Conservation (phyloP, 1,140 invertebrate species). For the Apis dorsata region DNA sequence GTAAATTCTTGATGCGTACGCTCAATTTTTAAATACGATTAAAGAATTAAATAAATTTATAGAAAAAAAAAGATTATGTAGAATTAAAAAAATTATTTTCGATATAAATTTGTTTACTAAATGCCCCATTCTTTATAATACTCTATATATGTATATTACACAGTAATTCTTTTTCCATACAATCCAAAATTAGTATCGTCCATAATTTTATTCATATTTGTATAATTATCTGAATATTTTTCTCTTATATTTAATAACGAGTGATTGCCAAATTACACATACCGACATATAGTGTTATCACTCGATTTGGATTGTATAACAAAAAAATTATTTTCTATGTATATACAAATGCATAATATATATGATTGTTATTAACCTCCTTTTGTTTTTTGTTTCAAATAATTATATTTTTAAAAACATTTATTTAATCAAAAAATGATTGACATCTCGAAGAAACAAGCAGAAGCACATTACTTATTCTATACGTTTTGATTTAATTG, state of each 20-base stretch:
- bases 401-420: background rate
- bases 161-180: too few species aligned
- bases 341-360: slow-evolving; percentile 2
- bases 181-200: too few species aligned
- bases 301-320: too few species aligned
- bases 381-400: slow-evolving; percentile 11
- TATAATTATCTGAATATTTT: too few species aligned
- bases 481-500: slow-evolving; percentile 15
- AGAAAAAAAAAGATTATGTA: background rate
- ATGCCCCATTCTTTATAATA: slow-evolving; percentile 28
- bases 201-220: too few species aligned
- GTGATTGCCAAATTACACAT: too few species aligned
- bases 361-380: slow-evolving; percentile 37
- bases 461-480: background rate
- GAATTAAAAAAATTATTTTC: background rate
- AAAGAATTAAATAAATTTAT: background rate
- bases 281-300: too few species aligned
- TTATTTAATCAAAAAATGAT: background rate
- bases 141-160: slow-evolving; percentile 31
- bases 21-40: background rate
- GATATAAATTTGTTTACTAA: background rate
- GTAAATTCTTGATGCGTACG: background rate
- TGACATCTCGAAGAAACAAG: background rate
- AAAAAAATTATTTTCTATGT: too few species aligned
- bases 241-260: too few species aligned